Conservation (phyloP, 2,113 vertebrate species). For the Austrofundulus limnaeus region DNA sequence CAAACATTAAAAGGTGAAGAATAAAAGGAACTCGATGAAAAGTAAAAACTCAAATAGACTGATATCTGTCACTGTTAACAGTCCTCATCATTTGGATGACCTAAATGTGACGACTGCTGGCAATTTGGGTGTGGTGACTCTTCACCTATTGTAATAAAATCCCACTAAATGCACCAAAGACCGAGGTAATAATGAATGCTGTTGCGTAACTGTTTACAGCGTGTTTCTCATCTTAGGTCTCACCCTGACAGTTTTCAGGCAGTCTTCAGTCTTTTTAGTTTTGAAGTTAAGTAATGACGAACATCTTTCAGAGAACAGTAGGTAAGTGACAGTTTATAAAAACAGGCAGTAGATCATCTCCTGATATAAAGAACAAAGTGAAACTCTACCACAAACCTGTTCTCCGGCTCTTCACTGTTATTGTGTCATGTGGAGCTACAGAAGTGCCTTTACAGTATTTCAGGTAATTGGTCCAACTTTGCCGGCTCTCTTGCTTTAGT, state of each 20-base stretch:
- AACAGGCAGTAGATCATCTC: constrained; percentile 14
- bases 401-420: constrained; percentile 33
- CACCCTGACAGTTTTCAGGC: not conserved
- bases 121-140: constrained; percentile 42
- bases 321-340: not conserved
- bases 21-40: constrained; percentile 38
- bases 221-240: constrained; percentile 1
- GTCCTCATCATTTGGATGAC: constrained; percentile 22
- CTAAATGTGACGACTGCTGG: constrained; percentile 52
- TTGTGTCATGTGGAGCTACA: constrained; percentile 1
- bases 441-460: not conserved
- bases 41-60: constrained; percentile 40
- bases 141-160: constrained; percentile 38
- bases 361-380: constrained; percentile 24
- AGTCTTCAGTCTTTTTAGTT: not conserved
- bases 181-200: constrained; percentile 20
- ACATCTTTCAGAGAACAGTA: not conserved
- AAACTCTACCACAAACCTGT: constrained; percentile 59
- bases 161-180: constrained; percentile 23
- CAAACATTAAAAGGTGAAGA: constrained; percentile 14
- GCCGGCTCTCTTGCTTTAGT: not conserved
- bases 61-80: constrained; percentile 38
- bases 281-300: not conserved
- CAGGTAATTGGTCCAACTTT: not conserved
- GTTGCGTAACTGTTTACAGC: constrained; percentile 34